phyloP scores from a whole-genome alignment of 2,113 vertebrate genomes.

The Turnix velox region DNA sequence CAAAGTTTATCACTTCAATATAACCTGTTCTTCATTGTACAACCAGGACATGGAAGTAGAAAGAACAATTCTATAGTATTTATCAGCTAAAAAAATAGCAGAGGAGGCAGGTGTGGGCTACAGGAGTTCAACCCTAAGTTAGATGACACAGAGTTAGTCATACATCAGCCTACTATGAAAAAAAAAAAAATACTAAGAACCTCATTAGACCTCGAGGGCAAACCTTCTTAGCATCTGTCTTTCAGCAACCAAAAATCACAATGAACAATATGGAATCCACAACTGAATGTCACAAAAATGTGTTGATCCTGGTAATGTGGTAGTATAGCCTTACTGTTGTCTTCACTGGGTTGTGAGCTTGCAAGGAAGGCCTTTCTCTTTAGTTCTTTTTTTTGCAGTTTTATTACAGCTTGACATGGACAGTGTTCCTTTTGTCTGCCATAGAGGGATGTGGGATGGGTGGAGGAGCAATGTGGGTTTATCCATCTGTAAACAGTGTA shows the following conservation, averaged over 20 bases:
- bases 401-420: fast-evolving
- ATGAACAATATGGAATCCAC: neutral
- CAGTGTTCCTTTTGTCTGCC: neutral
- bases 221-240: neutral
- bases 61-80: neutral
- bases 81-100: neutral
- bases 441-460: neutral
- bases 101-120: neutral
- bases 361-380: neutral
- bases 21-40: neutral
- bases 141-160: neutral
- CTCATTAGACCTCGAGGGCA: neutral
- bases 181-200: neutral
- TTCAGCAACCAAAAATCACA: neutral
- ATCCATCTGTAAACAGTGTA: neutral
- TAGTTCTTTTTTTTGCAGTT: neutral
- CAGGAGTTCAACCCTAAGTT: neutral
- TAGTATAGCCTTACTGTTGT: too few species aligned
- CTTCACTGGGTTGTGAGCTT: neutral
- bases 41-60: neutral
- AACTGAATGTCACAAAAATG: neutral
- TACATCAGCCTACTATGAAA: neutral
- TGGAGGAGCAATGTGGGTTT: neutral
- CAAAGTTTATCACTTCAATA: neutral
- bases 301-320: neutral